Percentiles rank a stretch among this genome's conserved stretches.
Evolutionary conservation across 2,797 vertebrate genomes (phyloP).

Genomic region (Bradypodion ventrale): DNA sequence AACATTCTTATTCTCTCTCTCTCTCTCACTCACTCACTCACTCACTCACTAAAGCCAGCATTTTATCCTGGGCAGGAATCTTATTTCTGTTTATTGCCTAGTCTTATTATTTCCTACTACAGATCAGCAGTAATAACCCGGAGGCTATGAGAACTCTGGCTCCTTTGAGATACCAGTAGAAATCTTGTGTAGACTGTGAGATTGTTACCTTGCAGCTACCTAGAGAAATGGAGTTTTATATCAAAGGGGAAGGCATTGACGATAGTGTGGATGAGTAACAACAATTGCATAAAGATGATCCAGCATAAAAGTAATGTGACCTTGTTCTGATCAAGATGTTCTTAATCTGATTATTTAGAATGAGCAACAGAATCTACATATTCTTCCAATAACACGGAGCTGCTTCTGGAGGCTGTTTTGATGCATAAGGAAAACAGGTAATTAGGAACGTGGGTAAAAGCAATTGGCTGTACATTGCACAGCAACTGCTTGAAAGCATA

Average conservation of each 20-base stretch:
- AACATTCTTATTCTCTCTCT: not conserved
- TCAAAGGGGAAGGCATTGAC: not conserved
- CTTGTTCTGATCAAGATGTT: accelerated
- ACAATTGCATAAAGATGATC: accelerated
- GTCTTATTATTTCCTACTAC: not conserved
- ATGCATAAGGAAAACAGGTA: not conserved
- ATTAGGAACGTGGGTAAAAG: not conserved
- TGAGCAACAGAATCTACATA: not conserved
- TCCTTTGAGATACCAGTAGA: not conserved
- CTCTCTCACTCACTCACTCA: too few relatives aligned
- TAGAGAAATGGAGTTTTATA: accelerated
- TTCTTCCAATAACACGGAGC: not conserved
- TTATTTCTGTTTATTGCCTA: not conserved
- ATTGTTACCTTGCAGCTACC: not conserved
- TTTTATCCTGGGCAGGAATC: conserved; percentile 11
- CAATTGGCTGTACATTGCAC: not conserved
- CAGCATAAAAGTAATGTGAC: not conserved
- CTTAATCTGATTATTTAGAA: not conserved
- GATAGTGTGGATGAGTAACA: not conserved
- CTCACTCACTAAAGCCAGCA: not conserved
- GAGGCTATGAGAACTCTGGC: not conserved
- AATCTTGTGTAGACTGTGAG: not conserved
- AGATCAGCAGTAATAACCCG: not conserved
- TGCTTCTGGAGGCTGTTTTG: not conserved
- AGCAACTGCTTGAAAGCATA: not conserved